A percentile compares a stretch with the other conserved stretches of the same genome.
Conservation (phyloP, 2,797 vertebrate genomes). For the Glyptemys insculpta region DNA sequence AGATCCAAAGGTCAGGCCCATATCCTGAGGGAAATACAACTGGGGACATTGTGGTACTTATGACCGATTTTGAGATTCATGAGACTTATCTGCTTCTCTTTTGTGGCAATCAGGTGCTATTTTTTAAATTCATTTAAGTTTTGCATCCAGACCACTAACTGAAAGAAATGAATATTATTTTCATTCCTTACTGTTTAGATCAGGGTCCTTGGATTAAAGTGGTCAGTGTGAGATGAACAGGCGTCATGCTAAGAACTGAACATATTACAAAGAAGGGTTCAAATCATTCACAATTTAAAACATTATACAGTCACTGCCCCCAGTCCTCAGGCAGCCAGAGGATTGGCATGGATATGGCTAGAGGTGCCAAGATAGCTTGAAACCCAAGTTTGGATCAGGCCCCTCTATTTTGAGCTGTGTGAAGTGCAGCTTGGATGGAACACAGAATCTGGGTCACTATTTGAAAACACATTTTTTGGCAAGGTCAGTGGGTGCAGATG, state of each 20-base stretch:
- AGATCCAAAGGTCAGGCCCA: neutral
- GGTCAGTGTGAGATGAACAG: neutral
- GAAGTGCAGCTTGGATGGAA: neutral
- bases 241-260: neutral
- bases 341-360: neutral
- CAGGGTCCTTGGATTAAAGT: neutral
- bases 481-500: neutral
- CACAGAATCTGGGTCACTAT: neutral
- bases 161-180: neutral
- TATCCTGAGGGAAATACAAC: neutral
- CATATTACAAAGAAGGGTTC: neutral
- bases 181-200: neutral
- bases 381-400: neutral
- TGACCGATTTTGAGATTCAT: neutral
- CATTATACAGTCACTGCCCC: neutral
- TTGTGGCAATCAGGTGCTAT: neutral
- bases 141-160: neutral
- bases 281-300: conserved; percentile 6
- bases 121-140: neutral
- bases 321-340: neutral
- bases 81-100: neutral
- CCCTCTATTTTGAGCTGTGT: neutral
- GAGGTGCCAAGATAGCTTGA: neutral
- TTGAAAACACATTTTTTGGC: neutral
- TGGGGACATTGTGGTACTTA: neutral